Conservation (phyloP, 2,888 invertebrate genomes). For the Ptychoptera albimana region DNA sequence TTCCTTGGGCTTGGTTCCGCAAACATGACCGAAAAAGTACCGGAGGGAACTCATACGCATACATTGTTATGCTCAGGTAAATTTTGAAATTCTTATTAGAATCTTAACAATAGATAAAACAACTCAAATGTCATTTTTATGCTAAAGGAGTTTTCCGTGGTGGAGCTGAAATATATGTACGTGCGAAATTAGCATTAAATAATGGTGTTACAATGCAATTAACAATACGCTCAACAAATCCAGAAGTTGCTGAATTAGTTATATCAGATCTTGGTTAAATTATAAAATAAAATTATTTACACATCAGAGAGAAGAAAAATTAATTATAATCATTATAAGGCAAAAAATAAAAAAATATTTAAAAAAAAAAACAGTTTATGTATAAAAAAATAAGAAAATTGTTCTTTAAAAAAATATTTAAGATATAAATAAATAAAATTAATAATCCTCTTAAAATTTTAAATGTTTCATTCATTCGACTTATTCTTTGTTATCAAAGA, state of each 20-base stretch:
- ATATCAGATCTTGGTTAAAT: slow-evolving; percentile 67
- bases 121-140: slow-evolving; percentile 1
- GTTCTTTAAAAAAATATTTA: no score
- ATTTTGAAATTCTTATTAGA: slow-evolving; percentile 2
- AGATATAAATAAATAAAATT: no score
- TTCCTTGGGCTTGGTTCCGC: slow-evolving; percentile 75
- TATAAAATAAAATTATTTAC: not conserved
- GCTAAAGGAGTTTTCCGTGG: slow-evolving; percentile 76
- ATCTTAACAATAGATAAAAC: not conserved
- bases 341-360: not conserved
- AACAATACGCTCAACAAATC: slow-evolving; percentile 72
- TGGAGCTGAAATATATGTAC: slow-evolving; percentile 74
- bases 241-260: slow-evolving; percentile 73
- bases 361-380: not conserved
- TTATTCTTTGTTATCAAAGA: no score
- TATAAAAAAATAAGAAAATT: not conserved
- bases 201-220: slow-evolving; percentile 88
- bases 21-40: slow-evolving; percentile 68
- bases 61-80: slow-evolving; percentile 63
- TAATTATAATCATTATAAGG: not conserved
- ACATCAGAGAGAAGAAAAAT: not conserved
- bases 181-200: slow-evolving; percentile 60
- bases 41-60: slow-evolving; percentile 68
- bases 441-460: no score
- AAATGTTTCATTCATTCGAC: no score